Evolutionary conservation across 2,797 vertebrate genomes (phyloP).

Genomic region (Acrocephalus scirpaceus): DNA sequence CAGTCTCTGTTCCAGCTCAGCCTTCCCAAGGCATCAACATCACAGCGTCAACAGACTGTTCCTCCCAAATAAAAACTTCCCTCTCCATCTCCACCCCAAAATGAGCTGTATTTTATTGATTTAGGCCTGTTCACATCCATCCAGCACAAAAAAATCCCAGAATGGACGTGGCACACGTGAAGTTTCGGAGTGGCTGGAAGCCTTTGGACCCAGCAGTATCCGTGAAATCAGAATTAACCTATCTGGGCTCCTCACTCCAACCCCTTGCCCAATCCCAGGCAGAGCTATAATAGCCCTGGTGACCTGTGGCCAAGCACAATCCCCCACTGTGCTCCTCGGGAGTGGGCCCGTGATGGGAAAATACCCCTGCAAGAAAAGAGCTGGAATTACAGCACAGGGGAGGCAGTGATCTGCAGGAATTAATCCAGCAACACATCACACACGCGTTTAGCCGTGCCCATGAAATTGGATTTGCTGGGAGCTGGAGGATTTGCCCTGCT

Average conservation of each 20-base stretch:
- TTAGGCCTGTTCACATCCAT: background rate
- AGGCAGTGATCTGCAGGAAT: constrained; percentile 5
- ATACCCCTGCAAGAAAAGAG: background rate
- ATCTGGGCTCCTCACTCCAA: background rate
- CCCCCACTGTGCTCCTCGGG: background rate
- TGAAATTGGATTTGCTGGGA: constrained; percentile 56
- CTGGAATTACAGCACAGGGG: constrained; percentile 20
- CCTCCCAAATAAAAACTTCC: background rate
- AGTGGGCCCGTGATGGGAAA: constrained; percentile 41
- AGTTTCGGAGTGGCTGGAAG: background rate
- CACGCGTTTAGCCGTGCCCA: background rate
- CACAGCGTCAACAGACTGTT: accelerated
- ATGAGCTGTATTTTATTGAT: background rate
- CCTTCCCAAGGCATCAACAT: background rate
- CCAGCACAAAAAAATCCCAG: background rate
- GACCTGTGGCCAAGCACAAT: background rate
- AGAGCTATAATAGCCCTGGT: background rate
- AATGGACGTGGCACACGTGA: accelerated
- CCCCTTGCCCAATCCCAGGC: background rate
- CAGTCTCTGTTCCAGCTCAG: background rate
- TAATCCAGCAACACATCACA: constrained; percentile 20
- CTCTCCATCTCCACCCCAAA: background rate
- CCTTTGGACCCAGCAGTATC: background rate
- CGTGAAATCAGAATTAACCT: constrained; percentile 2
- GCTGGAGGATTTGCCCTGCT: constrained; percentile 28